Conservation (phyloP, 2,797 vertebrate genomes). For the Neosalanx taihuensis region DNA sequence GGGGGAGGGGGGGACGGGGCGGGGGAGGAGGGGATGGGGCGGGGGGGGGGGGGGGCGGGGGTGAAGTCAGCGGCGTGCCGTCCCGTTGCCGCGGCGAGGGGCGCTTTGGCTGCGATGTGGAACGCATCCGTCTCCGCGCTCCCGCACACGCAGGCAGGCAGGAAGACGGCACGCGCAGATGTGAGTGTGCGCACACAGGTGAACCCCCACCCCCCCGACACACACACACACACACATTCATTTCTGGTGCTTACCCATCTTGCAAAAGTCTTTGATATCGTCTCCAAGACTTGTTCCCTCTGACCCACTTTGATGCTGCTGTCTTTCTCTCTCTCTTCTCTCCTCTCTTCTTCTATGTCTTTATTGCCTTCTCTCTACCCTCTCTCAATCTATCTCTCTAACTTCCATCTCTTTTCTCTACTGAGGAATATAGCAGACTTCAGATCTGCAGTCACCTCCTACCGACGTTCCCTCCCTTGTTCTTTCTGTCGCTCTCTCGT, state of each 20-base stretch:
- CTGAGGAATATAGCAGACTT: neutral
- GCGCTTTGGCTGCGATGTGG: too few species aligned
- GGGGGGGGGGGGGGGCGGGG: too few species aligned
- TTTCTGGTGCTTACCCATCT: neutral
- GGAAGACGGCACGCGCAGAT: too few species aligned
- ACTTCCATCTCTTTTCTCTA: too few species aligned
- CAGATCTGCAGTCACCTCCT: neutral
- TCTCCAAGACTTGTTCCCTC: slow-evolving; percentile 2
- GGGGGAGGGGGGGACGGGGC: too few species aligned
- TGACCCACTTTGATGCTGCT: slow-evolving; percentile 8
- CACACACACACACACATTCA: slow-evolving; percentile 3
- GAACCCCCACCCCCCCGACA: neutral
- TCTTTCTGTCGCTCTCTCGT: neutral
- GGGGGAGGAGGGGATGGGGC: too few species aligned
- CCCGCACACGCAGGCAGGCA: neutral
- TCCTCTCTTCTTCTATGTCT: neutral
- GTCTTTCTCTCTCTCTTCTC: neutral
- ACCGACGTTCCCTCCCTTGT: too few species aligned
- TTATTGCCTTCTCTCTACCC: neutral
- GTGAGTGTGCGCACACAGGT: too few species aligned
- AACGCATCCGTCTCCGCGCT: too few species aligned
- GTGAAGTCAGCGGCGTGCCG: too few species aligned
- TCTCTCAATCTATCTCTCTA: too few species aligned
- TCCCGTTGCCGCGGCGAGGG: too few species aligned
- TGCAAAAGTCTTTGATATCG: slow-evolving; percentile 5